Conservation (phyloP, 2,888 invertebrate species). For the Clunio marinus region DNA sequence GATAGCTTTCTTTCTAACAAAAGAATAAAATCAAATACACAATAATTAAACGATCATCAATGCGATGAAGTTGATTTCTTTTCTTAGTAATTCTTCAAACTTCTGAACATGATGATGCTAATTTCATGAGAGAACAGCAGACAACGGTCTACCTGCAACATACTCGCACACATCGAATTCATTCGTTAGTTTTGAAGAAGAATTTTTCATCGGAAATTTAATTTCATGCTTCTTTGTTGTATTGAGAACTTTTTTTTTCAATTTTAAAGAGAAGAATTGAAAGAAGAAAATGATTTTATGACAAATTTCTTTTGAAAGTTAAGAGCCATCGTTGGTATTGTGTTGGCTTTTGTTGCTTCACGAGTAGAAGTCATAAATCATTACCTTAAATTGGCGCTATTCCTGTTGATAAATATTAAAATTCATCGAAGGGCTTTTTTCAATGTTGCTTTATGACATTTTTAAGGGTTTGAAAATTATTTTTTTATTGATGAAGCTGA, state of each 20-base stretch:
- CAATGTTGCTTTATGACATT: too few relatives aligned
- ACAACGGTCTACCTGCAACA: conserved; percentile 23
- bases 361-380: conserved; percentile 34
- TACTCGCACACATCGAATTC: neutral
- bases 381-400: conserved; percentile 33
- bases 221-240: conserved; percentile 10
- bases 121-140: conserved; percentile 18
- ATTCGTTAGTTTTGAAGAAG: neutral
- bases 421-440: too few relatives aligned
- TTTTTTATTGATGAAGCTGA: too few relatives aligned
- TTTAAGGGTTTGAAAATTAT: too few relatives aligned
- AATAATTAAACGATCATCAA: conserved; percentile 37
- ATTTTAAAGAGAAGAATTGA: neutral
- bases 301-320: conserved; percentile 35
- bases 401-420: neutral
- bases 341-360: conserved; percentile 11
- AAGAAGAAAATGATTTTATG: neutral
- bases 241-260: neutral
- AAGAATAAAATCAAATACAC: conserved; percentile 38
- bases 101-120: conserved; percentile 36
- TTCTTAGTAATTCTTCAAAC: conserved; percentile 6
- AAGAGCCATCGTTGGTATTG: conserved; percentile 14
- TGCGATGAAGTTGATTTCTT: conserved; percentile 24
- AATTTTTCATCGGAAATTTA: conserved; percentile 12
- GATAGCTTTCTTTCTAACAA: conserved; percentile 15